phyloP scores from a whole-genome alignment of 2,888 invertebrate species.

The Pandemis corylana region DNA sequence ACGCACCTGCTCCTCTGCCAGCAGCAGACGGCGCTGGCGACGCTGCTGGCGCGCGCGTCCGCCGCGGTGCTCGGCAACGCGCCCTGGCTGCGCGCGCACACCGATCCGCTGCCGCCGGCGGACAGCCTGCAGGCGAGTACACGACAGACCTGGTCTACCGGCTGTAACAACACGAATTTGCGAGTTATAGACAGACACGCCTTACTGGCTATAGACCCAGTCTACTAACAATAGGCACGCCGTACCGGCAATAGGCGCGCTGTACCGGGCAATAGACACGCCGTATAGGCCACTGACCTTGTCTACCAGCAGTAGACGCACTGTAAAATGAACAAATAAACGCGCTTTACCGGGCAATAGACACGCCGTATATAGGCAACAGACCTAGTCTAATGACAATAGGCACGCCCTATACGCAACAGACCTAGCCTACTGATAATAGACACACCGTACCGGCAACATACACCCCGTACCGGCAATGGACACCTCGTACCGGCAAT shows the following conservation, averaged over 20 bases:
- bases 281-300: too few species aligned
- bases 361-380: not conserved
- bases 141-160: not conserved
- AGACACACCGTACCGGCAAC: not conserved
- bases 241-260: too few species aligned
- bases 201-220: too few species aligned
- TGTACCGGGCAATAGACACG: too few species aligned
- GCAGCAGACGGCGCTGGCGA: slow-evolving; percentile 65
- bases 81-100: slow-evolving; percentile 66
- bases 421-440: not conserved
- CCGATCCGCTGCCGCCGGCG: not conserved
- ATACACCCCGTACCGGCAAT: not conserved
- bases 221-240: too few species aligned
- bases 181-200: too few species aligned
- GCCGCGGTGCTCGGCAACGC: slow-evolving; percentile 72
- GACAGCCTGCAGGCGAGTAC: slow-evolving; percentile 21
- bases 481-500: not conserved
- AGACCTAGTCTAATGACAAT: not conserved
- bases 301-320: too few species aligned
- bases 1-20: slow-evolving; percentile 65
- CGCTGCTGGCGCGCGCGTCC: slow-evolving; percentile 66
- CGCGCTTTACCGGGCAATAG: not conserved
- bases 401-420: not conserved
- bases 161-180: too few species aligned
- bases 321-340: too few species aligned